Conservation (phyloP, 2,113 vertebrate species). For the Catharus bicknelli region DNA sequence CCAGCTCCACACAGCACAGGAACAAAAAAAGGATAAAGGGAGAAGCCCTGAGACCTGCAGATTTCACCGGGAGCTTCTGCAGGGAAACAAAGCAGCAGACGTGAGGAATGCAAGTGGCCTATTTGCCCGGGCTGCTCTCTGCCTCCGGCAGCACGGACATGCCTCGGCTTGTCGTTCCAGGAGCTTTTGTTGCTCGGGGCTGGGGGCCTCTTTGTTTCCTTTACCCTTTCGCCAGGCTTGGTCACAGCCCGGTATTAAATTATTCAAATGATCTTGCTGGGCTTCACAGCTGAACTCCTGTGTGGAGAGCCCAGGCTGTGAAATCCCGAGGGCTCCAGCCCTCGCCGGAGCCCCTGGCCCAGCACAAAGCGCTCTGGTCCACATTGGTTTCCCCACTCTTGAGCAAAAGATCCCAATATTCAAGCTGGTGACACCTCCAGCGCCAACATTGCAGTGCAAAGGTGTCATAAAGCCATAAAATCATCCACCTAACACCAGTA, state of each 20-base stretch:
- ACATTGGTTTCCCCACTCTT: rapidly evolving
- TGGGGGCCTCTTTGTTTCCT: conserved; percentile 64
- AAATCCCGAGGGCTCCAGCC: neutral
- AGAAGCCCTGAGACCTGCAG: conserved; percentile 34
- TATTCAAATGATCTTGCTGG: conserved; percentile 40
- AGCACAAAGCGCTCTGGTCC: neutral
- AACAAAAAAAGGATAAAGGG: neutral
- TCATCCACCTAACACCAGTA: neutral
- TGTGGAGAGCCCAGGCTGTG: neutral
- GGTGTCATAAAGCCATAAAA: neutral
- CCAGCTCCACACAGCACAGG: neutral
- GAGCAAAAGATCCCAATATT: neutral
- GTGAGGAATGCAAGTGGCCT: conserved; percentile 54
- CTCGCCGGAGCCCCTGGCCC: rapidly evolving
- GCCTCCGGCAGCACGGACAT: conserved; percentile 40
- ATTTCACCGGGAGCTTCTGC: conserved; percentile 24
- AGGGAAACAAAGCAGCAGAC: conserved; percentile 60
- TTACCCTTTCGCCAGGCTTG: conserved; percentile 49
- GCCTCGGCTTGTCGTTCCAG: conserved; percentile 49
- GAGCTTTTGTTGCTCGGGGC: conserved; percentile 58
- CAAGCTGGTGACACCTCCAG: neutral
- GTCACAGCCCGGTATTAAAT: conserved; percentile 58
- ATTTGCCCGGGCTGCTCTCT: conserved; percentile 22
- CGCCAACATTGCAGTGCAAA: neutral
- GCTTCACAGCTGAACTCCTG: conserved; percentile 12